A percentile compares a stretch with the other conserved stretches of the same genome.
These are phyloP conservation scores for Malacoraja senta DNA, from an alignment of 2,797 vertebrate species.

Conservation along the genomic window DNA sequence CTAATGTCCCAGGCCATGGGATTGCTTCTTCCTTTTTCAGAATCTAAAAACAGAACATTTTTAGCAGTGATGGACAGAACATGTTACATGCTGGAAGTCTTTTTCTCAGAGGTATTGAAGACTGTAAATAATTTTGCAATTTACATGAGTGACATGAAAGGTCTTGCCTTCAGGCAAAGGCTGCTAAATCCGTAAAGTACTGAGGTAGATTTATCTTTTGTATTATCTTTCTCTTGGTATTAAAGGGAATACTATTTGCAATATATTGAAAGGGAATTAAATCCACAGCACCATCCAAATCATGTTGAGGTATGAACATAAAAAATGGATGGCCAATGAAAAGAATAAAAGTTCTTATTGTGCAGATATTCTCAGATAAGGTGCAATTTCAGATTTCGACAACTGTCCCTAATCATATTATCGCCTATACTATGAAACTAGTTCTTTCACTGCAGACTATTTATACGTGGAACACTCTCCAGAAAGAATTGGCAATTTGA, in stretches of 20 bases:
- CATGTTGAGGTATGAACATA: background rate
- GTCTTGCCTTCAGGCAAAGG: background rate
- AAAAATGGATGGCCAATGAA: conserved; percentile 26
- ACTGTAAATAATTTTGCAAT: conserved; percentile 8
- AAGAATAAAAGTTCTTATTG: background rate
- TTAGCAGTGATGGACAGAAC: conserved; percentile 20
- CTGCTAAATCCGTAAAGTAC: conserved; percentile 25
- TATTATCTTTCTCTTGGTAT: background rate
- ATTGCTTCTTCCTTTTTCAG: conserved; percentile 98
- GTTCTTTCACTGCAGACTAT: background rate
- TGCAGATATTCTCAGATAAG: background rate
- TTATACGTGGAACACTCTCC: background rate
- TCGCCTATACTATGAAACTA: too few species aligned
- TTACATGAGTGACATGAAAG: conserved; percentile 21
- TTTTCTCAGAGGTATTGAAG: background rate
- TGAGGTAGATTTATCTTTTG: background rate
- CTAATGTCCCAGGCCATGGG: conserved; percentile 95
- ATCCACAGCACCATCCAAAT: conserved; percentile 29
- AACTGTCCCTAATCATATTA: background rate
- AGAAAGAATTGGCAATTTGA: background rate
- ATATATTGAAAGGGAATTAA: background rate
- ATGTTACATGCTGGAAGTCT: background rate
- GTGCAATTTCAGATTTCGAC: conserved; percentile 1
- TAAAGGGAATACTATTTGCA: background rate
- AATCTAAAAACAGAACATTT: conserved; percentile 68